These are phyloP conservation scores for Apantesis nais DNA, from an alignment of 2,888 invertebrate genomes.

Conservation along the genomic window DNA sequence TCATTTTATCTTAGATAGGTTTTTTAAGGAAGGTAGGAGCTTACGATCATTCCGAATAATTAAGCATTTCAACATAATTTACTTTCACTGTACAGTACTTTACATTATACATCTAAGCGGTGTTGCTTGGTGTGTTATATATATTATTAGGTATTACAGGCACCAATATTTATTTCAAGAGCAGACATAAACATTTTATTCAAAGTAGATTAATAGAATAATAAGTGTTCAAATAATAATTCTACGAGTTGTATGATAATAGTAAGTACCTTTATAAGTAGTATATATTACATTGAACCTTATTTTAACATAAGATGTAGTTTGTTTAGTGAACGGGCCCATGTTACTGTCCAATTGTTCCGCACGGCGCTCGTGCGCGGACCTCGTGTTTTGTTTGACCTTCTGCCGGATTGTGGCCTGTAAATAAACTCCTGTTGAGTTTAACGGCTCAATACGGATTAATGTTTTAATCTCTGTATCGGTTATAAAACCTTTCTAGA, in stretches of 20 bases:
- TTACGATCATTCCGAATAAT: too few relatives aligned
- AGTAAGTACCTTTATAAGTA: constrained; percentile 7
- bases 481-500: not conserved
- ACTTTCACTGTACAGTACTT: too few relatives aligned
- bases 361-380: not conserved
- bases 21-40: too few relatives aligned
- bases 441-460: not conserved
- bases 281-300: constrained; percentile 3
- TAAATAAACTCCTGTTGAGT: not conserved
- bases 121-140: too few relatives aligned
- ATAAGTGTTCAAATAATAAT: not conserved
- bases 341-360: not conserved
- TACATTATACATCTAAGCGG: not conserved
- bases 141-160: too few relatives aligned
- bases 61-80: too few relatives aligned
- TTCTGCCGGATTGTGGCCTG: not conserved
- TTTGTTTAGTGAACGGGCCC: constrained; percentile 7
- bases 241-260: not conserved
- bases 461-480: constrained; percentile 2
- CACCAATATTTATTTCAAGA: not conserved
- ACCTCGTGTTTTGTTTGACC: not conserved
- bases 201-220: not conserved
- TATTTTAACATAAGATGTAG: not conserved
- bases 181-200: not conserved
- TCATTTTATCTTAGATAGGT: constrained; percentile 64